Percentiles rank a stretch among this genome's conserved stretches.
phyloP scores from a whole-genome alignment of 2,113 vertebrate species.

The Axis porcinus region DNA sequence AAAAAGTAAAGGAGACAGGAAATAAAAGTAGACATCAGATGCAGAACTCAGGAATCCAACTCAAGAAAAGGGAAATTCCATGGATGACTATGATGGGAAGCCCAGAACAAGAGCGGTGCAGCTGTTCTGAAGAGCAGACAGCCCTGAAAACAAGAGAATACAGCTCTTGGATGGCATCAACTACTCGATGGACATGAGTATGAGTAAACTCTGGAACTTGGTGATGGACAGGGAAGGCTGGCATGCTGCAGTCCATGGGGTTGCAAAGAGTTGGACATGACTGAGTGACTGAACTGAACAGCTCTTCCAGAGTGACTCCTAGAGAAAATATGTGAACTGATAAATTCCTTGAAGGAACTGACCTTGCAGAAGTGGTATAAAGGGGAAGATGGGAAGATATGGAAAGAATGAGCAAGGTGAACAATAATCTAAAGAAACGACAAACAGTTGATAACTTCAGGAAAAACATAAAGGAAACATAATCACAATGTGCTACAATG shows the following conservation, averaged over 20 bases:
- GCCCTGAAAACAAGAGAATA: neutral
- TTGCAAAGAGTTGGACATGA: neutral
- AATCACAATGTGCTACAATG: fast-evolving
- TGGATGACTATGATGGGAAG: fast-evolving
- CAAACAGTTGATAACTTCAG: neutral
- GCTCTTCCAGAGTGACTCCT: neutral
- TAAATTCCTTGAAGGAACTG: neutral
- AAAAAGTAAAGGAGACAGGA: neutral
- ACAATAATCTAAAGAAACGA: neutral
- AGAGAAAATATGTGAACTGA: neutral
- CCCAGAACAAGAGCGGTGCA: neutral
- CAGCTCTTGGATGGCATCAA: neutral
- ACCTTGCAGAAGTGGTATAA: neutral
- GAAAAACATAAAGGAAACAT: neutral
- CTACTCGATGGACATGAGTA: neutral
- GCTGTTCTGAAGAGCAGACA: no score
- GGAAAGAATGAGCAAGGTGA: neutral
- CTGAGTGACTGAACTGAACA: neutral
- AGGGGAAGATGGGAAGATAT: neutral
- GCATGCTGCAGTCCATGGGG: neutral
- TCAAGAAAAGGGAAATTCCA: neutral
- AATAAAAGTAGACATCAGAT: neutral
- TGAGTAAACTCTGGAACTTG: neutral
- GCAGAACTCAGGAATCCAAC: neutral
- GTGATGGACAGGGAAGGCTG: neutral